Conservation (phyloP, 2,888 invertebrate genomes). For the Lutraria lutraria region DNA sequence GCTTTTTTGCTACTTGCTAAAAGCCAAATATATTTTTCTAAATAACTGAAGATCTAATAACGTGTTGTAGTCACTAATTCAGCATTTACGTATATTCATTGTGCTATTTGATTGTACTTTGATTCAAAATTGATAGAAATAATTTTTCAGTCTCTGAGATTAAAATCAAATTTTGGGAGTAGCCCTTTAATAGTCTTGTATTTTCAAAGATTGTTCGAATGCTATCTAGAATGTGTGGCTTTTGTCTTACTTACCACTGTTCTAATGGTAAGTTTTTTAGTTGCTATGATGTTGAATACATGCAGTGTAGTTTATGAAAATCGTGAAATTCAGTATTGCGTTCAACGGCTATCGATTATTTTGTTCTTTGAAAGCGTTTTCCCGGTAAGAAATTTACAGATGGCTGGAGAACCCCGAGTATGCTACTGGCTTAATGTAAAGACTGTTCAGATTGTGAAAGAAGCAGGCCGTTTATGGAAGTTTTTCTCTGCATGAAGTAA, state of each 20-base stretch:
- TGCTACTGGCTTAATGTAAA: constrained; percentile 53
- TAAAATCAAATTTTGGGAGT: no score
- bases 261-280: constrained; percentile 63
- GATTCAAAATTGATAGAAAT: no score
- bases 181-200: no score
- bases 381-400: constrained; percentile 48
- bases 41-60: no score
- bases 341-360: constrained; percentile 65
- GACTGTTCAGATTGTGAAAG: constrained; percentile 28
- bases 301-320: constrained; percentile 64
- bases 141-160: no score
- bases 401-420: constrained; percentile 52
- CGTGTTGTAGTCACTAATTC: no score
- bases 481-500: constrained; percentile 61
- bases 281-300: constrained; percentile 69
- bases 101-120: no score
- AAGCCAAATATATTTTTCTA: no score
- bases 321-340: constrained; percentile 61
- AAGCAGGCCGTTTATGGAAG: constrained; percentile 62
- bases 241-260: constrained; percentile 64
- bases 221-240: no score
- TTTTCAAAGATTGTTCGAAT: no score
- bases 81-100: no score
- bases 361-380: constrained; percentile 68
- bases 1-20: no score